These are phyloP conservation scores for Andrena trimmerana DNA, from an alignment of 2,888 invertebrate genomes.

Conservation along the genomic window DNA sequence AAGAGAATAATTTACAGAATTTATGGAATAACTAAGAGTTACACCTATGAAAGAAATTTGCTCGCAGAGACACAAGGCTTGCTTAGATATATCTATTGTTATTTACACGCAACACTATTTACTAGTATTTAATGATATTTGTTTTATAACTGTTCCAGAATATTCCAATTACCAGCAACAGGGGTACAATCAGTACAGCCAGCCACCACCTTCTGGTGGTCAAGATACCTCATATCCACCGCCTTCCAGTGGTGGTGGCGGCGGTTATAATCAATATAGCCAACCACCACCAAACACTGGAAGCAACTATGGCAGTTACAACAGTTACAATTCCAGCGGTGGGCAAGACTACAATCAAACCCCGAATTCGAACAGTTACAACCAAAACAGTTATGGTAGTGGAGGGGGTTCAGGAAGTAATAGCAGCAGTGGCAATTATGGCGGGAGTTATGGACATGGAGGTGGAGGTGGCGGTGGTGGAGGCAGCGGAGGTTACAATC, in stretches of 20 bases:
- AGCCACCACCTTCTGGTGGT: constrained; percentile 79
- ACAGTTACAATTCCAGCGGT: constrained; percentile 75
- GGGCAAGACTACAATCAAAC: constrained; percentile 77
- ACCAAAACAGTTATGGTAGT: constrained; percentile 77
- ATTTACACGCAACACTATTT: neutral
- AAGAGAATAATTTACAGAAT: too few species aligned
- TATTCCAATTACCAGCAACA: constrained; percentile 83
- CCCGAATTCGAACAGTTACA: constrained; percentile 78
- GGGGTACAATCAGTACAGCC: constrained; percentile 82
- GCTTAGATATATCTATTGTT: too few species aligned
- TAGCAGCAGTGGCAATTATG: constrained; percentile 85
- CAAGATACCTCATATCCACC: constrained; percentile 84
- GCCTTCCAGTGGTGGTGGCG: constrained; percentile 76
- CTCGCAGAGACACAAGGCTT: too few species aligned
- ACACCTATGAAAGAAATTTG: too few species aligned
- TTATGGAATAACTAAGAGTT: too few species aligned
- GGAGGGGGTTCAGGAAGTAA: constrained; percentile 85
- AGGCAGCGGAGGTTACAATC: constrained; percentile 85
- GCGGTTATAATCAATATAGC: constrained; percentile 81
- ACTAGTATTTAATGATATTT: neutral
- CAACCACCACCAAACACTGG: constrained; percentile 81
- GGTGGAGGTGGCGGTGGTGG: constrained; percentile 72
- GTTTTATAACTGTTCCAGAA: constrained; percentile 72
- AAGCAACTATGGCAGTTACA: constrained; percentile 79
- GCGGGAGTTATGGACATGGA: constrained; percentile 83